These are phyloP conservation scores for Crotalus tigris DNA, from an alignment of 2,113 vertebrate genomes.

Conservation along the genomic window DNA sequence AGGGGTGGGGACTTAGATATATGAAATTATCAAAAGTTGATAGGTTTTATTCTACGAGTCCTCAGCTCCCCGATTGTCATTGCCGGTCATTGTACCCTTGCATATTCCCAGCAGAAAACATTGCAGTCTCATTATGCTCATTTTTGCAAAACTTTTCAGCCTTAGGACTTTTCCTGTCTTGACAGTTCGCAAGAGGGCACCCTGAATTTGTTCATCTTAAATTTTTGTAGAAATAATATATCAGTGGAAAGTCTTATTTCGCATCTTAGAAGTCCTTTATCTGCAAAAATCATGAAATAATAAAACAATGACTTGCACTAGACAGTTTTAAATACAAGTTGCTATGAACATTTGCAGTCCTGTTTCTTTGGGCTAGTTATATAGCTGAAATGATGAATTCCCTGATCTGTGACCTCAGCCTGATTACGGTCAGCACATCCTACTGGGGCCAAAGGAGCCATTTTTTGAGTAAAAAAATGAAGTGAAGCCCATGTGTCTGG, in stretches of 20 bases:
- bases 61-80: neutral
- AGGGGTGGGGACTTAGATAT: fast-evolving
- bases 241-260: neutral
- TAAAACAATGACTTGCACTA: neutral
- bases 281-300: neutral
- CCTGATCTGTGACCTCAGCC: neutral
- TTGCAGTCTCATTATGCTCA: neutral
- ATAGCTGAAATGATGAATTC: neutral
- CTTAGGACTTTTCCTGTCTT: neutral
- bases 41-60: neutral
- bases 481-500: neutral
- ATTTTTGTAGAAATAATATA: neutral
- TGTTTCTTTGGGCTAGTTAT: neutral
- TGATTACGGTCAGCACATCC: neutral
- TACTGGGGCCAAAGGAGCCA: neutral
- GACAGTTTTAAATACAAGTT: neutral
- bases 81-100: neutral
- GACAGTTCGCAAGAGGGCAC: neutral
- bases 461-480: neutral
- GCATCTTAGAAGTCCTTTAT: neutral
- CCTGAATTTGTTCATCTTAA: neutral
- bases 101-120: neutral
- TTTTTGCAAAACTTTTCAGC: neutral
- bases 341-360: neutral
- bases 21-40: neutral